Conservation (phyloP, 37 sponge, comb jelly and placozoan genomes). For the Eunapius fragilis region DNA sequence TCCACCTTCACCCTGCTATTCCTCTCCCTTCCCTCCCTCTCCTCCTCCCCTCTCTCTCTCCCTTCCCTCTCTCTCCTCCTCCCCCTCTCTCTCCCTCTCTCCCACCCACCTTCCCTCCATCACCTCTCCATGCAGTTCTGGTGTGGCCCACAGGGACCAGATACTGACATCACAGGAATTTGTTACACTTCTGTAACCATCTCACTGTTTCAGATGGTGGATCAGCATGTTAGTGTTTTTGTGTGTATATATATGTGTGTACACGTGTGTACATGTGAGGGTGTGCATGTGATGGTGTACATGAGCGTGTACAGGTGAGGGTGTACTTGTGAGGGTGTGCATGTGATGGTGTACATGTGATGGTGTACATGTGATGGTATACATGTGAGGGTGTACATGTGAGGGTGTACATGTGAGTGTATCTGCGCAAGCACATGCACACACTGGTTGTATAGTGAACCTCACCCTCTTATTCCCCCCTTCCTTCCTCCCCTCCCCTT, state of each 20-base stretch:
- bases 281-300: too few species aligned
- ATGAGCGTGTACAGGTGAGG: too few species aligned
- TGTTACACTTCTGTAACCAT: slow-evolving; percentile 61
- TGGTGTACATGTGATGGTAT: too few species aligned
- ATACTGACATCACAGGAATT: slow-evolving; percentile 13
- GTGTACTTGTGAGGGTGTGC: too few species aligned
- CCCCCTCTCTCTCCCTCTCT: background rate
- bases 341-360: too few species aligned
- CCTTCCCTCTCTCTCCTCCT: background rate
- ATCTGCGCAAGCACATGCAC: background rate
- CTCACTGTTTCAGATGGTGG: slow-evolving; percentile 63
- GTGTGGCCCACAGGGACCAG: too few species aligned
- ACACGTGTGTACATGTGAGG: too few species aligned
- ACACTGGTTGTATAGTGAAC: slow-evolving; percentile 11
- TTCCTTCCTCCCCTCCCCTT: slow-evolving; percentile 30
- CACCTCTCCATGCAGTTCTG: too few species aligned
- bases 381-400: too few species aligned
- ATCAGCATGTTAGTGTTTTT: slow-evolving; percentile 47
- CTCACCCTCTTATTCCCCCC: slow-evolving; percentile 50
- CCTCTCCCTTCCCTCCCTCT: background rate
- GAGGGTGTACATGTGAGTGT: too few species aligned
- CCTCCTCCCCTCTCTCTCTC: too few species aligned
- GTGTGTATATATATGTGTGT: background rate
- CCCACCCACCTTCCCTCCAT: background rate
- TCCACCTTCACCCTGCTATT: background rate